Base-by-base conservation (phyloP, 2,888 invertebrate species). In the Pteria penguin region DNA sequence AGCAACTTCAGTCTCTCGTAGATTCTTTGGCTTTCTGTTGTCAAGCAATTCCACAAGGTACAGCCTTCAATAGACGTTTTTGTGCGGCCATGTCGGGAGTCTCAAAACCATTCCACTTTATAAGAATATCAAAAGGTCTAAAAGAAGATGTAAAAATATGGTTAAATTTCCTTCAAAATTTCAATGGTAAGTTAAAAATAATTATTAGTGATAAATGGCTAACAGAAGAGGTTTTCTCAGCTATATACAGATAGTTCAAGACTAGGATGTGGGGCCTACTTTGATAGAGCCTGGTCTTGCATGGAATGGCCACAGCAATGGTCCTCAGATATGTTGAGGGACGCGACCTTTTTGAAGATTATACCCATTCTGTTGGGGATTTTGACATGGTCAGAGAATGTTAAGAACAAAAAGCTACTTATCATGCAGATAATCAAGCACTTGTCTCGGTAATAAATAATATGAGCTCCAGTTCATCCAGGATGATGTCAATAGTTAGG, bases 211-310 rank as follows among this genome's bases (percentile, higher is more conserved):
- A 27, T 32, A n/a, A 24, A 4, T 62, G 68, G 76, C 11, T 55
- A n/a, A 36, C 72, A 36, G 45, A 57, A 14, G 5, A 36, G 45
- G 45, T 36, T n/a, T 26, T 32, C 55, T 2, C 4, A 66, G 33
- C 29, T 76, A n/a, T 76, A 57, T 5, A 65, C 66, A 2, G 66
- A 67, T 24, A 76, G 67, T 27, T 70, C 71, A 0, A 70, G 76
- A 11, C 27, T 61, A 14, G 67, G 67, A 2, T 66, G 31, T 14
- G 72, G 67, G 1, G 36, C 36, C 27, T 72, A 45, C 31, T 62
- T 67, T n/a, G 24, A 60, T 22, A 31, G 55, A 4, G 57, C 58
- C 22, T 72, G 62, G 71, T 27, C 36, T 33, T 72, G 24, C 57
- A 65, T 67, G 27, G 60, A 22, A 2, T 72, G 76, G 71, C 45